Conservation (phyloP, 2,113 vertebrate genomes). For the Eulemur rufifrons region DNA sequence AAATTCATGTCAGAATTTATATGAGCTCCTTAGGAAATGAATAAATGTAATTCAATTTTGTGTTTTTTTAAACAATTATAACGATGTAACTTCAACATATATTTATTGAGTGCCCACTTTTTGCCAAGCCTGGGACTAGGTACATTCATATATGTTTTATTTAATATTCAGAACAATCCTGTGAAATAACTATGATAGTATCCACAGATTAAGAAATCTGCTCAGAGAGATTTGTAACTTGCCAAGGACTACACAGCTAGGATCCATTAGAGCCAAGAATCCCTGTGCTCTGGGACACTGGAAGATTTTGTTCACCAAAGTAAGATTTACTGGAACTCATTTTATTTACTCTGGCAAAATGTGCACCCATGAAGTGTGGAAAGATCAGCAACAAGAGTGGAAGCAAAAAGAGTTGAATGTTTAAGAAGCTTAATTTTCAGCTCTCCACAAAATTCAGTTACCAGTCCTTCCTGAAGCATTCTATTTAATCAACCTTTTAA, state of each 20-base stretch:
- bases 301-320: not conserved
- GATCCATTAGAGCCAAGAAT: not conserved
- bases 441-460: slow-evolving; percentile 6
- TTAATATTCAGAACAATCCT: slow-evolving; percentile 16
- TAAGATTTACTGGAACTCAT: not conserved
- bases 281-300: not conserved
- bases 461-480: not conserved
- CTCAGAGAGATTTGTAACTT: slow-evolving; percentile 11
- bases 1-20: slow-evolving; percentile 42
- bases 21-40: slow-evolving; percentile 47
- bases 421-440: slow-evolving; percentile 5
- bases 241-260: not conserved
- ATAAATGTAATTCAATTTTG: not conserved
- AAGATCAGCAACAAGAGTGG: not conserved
- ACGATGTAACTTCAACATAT: not conserved
- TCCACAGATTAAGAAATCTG: not conserved
- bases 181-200: not conserved
- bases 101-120: not conserved
- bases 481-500: not conserved
- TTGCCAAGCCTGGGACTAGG: not conserved
- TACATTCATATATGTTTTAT: slow-evolving; percentile 10
- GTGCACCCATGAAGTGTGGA: not conserved
- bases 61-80: not conserved
- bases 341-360: not conserved
- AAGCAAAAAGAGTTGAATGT: not conserved